These are phyloP conservation scores for Metalampra italica DNA, from an alignment of 2,888 invertebrate genomes.

Conservation along the genomic window DNA sequence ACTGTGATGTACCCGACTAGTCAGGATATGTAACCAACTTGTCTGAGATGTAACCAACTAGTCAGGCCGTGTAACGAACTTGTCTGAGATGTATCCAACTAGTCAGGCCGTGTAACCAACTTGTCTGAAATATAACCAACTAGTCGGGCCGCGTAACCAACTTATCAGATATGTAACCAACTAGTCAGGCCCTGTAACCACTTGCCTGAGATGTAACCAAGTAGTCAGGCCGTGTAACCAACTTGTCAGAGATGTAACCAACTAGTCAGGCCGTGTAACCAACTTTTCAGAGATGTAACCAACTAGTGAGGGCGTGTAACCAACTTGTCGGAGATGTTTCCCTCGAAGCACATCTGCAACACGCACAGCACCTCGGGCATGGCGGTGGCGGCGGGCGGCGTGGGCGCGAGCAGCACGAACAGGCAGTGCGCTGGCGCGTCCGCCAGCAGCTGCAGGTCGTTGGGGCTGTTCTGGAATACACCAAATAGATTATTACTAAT, in stretches of 20 bases:
- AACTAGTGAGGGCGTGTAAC: slow-evolving; percentile 3
- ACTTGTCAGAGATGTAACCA: background rate
- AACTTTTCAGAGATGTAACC: background rate
- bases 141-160: background rate
- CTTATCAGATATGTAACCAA: background rate
- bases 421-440: slow-evolving; percentile 99
- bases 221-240: too few species aligned
- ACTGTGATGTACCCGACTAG: too few species aligned
- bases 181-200: background rate
- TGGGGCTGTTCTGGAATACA: slow-evolving; percentile 90
- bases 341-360: slow-evolving; percentile 89
- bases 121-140: background rate
- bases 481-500: too few species aligned
- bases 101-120: background rate
- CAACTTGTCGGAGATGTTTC: slow-evolving; percentile 82
- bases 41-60: background rate
- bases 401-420: slow-evolving; percentile 93
- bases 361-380: slow-evolving; percentile 97
- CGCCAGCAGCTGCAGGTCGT: slow-evolving; percentile 98
- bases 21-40: too few species aligned
- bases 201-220: background rate
- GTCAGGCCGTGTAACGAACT: background rate
- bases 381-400: slow-evolving; percentile 82
- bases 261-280: background rate
- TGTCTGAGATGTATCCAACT: background rate